Evolutionary conservation across 2,113 vertebrate species (phyloP).

Genomic region (Pionites leucogaster): DNA sequence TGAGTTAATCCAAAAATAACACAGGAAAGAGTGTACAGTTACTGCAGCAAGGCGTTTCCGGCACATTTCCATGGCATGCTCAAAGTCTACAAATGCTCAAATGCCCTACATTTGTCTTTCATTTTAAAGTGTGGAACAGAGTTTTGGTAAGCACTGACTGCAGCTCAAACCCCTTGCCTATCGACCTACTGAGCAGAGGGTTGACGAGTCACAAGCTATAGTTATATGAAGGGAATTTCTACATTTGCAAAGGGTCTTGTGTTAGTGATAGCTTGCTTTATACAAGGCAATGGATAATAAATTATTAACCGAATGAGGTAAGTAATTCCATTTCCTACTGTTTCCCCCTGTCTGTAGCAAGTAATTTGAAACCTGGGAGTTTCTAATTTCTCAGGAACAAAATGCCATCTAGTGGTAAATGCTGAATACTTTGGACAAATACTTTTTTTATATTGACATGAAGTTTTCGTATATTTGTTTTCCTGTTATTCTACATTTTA

Average conservation of each 20-base stretch:
- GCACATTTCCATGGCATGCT: neutral
- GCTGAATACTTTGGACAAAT: neutral
- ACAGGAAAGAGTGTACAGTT: conserved; percentile 12
- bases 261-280: neutral
- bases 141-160: neutral
- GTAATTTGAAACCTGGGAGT: neutral
- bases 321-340: conserved; percentile 2
- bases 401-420: conserved; percentile 71
- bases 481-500: neutral
- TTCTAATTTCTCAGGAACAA: conserved; percentile 34
- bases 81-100: neutral
- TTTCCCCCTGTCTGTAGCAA: neutral
- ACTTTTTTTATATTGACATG: neutral
- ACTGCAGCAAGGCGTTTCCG: neutral
- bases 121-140: neutral
- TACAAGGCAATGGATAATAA: conserved; percentile 27
- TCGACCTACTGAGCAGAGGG: neutral
- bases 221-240: neutral
- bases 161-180: neutral
- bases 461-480: neutral
- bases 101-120: neutral
- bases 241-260: neutral
- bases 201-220: neutral
- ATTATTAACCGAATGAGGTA: neutral
- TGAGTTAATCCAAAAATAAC: conserved; percentile 18